Evolutionary conservation across 37 sponge, comb jelly and placozoan genomes (phyloP).

Genomic region (Spongia lamella): DNA sequence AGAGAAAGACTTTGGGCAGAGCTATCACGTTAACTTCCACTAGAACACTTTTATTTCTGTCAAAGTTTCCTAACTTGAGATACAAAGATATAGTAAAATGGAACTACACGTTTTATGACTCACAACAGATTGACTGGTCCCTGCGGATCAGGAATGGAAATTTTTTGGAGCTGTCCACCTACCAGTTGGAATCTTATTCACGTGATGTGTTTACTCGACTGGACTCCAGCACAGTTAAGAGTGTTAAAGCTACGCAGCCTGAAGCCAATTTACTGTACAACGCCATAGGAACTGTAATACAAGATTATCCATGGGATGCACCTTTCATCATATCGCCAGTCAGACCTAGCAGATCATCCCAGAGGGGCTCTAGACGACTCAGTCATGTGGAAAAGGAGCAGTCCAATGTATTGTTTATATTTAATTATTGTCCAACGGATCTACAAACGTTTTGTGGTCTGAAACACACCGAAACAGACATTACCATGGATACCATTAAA

Average conservation of each 20-base stretch:
- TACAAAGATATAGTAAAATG: constrained; percentile 28
- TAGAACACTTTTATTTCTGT: constrained; percentile 22
- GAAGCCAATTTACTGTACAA: constrained; percentile 8
- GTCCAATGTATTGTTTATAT: constrained; percentile 31
- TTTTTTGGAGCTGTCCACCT: constrained; percentile 32
- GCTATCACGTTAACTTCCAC: constrained; percentile 32
- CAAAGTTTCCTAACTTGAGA: constrained; percentile 30
- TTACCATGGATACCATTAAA: neutral
- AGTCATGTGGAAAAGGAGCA: neutral
- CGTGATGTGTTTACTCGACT: neutral
- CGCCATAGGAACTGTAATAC: constrained; percentile 38
- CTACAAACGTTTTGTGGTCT: constrained; percentile 15
- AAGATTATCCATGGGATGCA: constrained; percentile 62
- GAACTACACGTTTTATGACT: constrained; percentile 46
- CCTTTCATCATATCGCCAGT: constrained; percentile 52
- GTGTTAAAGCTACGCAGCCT: neutral
- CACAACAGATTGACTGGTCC: neutral
- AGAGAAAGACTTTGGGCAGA: neutral
- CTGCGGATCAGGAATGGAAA: neutral
- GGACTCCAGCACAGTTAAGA: neutral
- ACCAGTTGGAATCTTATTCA: constrained; percentile 27
- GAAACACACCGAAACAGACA: neutral
- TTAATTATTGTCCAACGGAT: constrained; percentile 23
- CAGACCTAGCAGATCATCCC: neutral
- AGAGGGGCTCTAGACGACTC: neutral